Base-by-base conservation (phyloP, 2,113 vertebrate genomes). In the Sturnira hondurensis region DNA sequence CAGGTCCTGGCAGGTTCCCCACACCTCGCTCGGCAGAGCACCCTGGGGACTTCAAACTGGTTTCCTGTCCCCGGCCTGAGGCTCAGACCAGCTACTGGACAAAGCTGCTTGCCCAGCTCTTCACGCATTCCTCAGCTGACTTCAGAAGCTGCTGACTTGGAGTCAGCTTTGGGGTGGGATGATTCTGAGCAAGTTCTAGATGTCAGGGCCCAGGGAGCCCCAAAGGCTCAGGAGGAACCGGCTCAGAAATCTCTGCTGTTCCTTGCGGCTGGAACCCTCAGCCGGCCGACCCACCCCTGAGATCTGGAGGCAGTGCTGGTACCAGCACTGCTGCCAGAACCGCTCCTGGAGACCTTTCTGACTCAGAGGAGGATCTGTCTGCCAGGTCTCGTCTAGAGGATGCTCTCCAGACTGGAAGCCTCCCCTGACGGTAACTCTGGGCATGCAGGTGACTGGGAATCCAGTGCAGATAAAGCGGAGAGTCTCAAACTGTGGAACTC, bases 401-500 rank as follows among this genome's bases (percentile, higher is more conserved):
- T 73, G 61, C 74, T 47, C 68, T 97, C 0, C 97, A 98, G 43
- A 81, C 97, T 1, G 95, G 97, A 20, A 95, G 97, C 63, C 97
- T 96, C 58, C 97, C 95, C 96, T 16, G 80, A 92, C 45, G 78
- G 2, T 0, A 94, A 24, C 41, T 98, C 65, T 13, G 97, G 92
- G 43, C 98, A 97, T 16, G 98, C 98, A 7, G 98, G 98, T 0
- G 98, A 98, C 56, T 98, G 98, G 98, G 98, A 98, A 36, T 98
- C 98, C 1, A 97, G 99, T 41, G 97, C 80, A 65, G 99, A 99
- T 0, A 99, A 99, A 56, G 98, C 97, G 0, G 99, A 99, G 65
- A 99, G 94, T 91, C 96, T 99, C 71, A 98, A 93, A 28, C 98
- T 99, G 41, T 99, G 99, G 99, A 99, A 98, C 97, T 99, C 99